Evolutionary conservation across 2,113 vertebrate species (phyloP).

Genomic region (Mesoclemmys tuberculata): DNA sequence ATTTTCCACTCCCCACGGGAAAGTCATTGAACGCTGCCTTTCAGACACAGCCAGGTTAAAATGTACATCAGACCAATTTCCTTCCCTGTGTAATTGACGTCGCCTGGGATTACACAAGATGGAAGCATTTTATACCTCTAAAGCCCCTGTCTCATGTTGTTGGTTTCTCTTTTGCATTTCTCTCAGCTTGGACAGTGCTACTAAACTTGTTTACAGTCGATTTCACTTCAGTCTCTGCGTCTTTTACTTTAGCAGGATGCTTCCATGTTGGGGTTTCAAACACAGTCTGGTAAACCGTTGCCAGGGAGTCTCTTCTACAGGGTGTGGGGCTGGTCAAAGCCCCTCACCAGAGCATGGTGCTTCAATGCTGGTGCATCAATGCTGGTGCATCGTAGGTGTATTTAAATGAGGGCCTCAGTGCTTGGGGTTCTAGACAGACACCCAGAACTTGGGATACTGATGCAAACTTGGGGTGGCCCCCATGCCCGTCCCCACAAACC

Average conservation of each 20-base stretch:
- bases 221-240: not conserved
- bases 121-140: not conserved
- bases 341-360: not conserved
- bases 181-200: not conserved
- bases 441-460: not conserved
- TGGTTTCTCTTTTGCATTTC: not conserved
- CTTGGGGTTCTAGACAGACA: not conserved
- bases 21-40: not conserved
- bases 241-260: not conserved
- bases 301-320: not conserved
- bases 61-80: not conserved
- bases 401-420: not conserved
- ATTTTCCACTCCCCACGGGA: not conserved
- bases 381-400: not conserved
- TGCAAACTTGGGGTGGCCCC: not conserved
- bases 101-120: not conserved
- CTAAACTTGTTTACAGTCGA: not conserved
- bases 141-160: not conserved
- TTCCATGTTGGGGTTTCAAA: not conserved
- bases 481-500: not conserved
- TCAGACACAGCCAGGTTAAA: not conserved
- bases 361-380: not conserved
- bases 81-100: not conserved
- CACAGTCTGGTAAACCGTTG: not conserved
- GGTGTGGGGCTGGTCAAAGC: not conserved